Conservation (phyloP, 2,888 invertebrate genomes). For the Ganaspis brasiliensis region DNA sequence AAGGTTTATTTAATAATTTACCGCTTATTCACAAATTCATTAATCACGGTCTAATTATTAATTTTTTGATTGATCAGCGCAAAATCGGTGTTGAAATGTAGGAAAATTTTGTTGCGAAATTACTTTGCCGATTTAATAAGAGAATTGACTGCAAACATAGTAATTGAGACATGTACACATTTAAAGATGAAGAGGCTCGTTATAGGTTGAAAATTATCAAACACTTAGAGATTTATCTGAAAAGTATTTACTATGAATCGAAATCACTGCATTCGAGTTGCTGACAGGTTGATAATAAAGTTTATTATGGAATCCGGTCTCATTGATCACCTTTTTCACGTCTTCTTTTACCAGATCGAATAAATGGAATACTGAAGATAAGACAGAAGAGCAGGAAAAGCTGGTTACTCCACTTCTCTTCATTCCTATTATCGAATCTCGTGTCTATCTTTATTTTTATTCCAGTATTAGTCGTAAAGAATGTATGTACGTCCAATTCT, state of each 20-base stretch:
- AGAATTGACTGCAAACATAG: background rate
- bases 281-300: constrained; percentile 17
- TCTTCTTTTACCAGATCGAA: constrained; percentile 14
- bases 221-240: constrained; percentile 13
- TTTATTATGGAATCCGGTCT: constrained; percentile 21
- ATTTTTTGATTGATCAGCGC: no score
- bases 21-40: no score
- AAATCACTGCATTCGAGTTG: constrained; percentile 6
- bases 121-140: no score
- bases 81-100: no score
- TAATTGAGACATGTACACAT: constrained; percentile 1
- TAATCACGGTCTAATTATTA: no score
- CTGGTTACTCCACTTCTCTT: constrained; percentile 12
- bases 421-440: background rate
- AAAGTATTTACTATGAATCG: constrained; percentile 16
- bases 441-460: background rate
- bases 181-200: background rate
- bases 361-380: constrained; percentile 4
- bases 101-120: no score
- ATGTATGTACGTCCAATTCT: background rate
- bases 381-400: constrained; percentile 3
- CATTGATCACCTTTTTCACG: constrained; percentile 17
- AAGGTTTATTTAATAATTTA: no score
- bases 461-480: background rate
- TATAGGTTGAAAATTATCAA: background rate